These are phyloP conservation scores for Tetrapedia diversipes DNA, from an alignment of 2,888 invertebrate genomes.

Conservation along the genomic window DNA sequence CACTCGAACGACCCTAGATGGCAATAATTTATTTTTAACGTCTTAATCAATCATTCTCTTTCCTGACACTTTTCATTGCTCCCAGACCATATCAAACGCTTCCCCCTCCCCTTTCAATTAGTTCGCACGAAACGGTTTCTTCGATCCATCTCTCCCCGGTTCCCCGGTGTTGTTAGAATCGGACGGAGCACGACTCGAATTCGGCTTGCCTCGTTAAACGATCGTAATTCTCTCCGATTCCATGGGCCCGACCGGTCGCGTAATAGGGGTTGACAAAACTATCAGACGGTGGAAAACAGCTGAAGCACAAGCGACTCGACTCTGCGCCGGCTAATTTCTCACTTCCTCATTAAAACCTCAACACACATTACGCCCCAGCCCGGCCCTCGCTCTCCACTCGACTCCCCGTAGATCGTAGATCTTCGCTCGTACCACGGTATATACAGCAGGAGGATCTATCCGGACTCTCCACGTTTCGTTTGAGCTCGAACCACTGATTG, in stretches of 20 bases:
- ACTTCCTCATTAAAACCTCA: conserved; percentile 82
- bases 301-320: conserved; percentile 63
- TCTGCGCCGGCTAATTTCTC: conserved; percentile 80
- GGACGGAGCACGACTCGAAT: no score
- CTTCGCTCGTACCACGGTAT: conserved; percentile 70
- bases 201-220: conserved; percentile 34
- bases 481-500: conserved; percentile 55
- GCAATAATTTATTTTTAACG: conserved; percentile 54
- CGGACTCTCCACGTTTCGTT: conserved; percentile 67
- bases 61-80: conserved; percentile 31
- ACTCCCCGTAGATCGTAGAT: conserved; percentile 74
- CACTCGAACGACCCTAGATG: conserved; percentile 37
- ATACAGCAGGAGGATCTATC: conserved; percentile 67
- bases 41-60: conserved; percentile 44
- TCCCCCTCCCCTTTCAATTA: conserved; percentile 36
- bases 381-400: conserved; percentile 69
- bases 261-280: conserved; percentile 71
- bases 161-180: no score
- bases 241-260: conserved; percentile 20
- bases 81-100: conserved; percentile 26
- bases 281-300: conserved; percentile 72
- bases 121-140: conserved; percentile 2
- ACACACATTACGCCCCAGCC: conserved; percentile 75
- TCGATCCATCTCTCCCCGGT: neutral
- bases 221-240: conserved; percentile 26